Percentiles rank a stretch among this genome's conserved stretches.
Evolutionary conservation across 2,888 invertebrate species (phyloP).

Genomic region (Ecdyonurus torrentis): DNA sequence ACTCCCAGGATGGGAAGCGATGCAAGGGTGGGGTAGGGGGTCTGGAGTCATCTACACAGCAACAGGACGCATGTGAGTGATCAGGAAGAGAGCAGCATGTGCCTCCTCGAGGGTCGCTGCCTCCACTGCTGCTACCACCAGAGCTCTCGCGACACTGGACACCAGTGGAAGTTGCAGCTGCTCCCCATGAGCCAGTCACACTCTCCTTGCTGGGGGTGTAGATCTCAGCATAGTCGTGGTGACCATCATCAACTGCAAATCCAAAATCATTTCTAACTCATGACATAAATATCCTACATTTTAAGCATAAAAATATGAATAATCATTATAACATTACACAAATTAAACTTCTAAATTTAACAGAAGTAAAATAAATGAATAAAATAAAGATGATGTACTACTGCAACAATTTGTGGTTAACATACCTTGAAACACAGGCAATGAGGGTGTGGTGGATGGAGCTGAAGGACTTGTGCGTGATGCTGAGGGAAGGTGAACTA

Average conservation of each 20-base stretch:
- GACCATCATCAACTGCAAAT: constrained; percentile 10
- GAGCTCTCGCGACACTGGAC: constrained; percentile 11
- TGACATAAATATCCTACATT: too few species aligned
- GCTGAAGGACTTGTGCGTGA: constrained; percentile 22
- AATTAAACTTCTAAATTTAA: not conserved
- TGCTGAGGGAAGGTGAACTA: constrained; percentile 30
- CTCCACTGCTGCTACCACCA: constrained; percentile 16
- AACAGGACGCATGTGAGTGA: constrained; percentile 5
- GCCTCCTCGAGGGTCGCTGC: constrained; percentile 12
- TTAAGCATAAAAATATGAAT: too few species aligned
- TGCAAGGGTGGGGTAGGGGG: constrained; percentile 86
- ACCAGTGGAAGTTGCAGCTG: constrained; percentile 13
- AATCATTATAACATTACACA: too few species aligned
- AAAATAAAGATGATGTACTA: too few species aligned
- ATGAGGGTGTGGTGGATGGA: not conserved
- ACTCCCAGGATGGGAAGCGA: constrained; percentile 86
- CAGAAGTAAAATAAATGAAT: not conserved
- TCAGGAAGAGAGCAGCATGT: not conserved
- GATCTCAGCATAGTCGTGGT: constrained; percentile 83
- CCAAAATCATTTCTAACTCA: too few species aligned
- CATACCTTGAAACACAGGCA: constrained; percentile 2
- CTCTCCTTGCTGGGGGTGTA: constrained; percentile 77
- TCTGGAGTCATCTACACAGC: constrained; percentile 25
- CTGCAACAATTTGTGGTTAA: too few species aligned
- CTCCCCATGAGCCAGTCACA: constrained; percentile 29